phyloP scores from a whole-genome alignment of 1,140 invertebrate genomes.

The Zaprionus inermis region DNA sequence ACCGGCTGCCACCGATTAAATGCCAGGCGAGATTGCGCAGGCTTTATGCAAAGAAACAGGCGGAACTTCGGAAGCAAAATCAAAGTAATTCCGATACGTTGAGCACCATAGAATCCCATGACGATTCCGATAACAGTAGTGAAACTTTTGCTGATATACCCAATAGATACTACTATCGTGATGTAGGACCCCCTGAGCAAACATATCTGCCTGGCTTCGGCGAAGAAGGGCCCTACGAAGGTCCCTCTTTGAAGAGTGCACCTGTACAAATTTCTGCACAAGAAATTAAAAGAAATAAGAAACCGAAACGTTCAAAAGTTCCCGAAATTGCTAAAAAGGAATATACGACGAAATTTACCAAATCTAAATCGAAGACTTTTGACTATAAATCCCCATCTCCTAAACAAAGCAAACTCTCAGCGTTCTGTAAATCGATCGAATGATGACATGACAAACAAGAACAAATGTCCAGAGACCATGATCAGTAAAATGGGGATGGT shows the following conservation, averaged over 20 bases:
- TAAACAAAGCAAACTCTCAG: slow-evolving; percentile 4
- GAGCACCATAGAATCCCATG: not conserved
- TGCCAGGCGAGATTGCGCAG: not conserved
- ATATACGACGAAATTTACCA: not conserved
- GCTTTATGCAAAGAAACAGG: not conserved
- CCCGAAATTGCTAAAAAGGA: not conserved
- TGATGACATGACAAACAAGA: slow-evolving; percentile 13
- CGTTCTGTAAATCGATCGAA: not conserved
- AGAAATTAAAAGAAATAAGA: not conserved
- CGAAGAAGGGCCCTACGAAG: slow-evolving; percentile 56
- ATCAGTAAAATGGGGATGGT: slow-evolving; percentile 24
- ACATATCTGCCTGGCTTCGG: slow-evolving; percentile 42
- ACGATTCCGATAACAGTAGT: slow-evolving; percentile 44
- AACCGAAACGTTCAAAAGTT: not conserved
- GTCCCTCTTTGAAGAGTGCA: not conserved
- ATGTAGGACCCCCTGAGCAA: slow-evolving; percentile 44
- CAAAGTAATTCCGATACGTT: not conserved
- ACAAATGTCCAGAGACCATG: slow-evolving; percentile 37
- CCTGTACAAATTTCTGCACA: not conserved
- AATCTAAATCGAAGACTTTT: not conserved
- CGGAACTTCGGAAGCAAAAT: not conserved
- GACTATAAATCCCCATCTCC: not conserved
- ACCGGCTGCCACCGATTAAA: not conserved
- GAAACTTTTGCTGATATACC: slow-evolving; percentile 60
- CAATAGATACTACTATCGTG: slow-evolving; percentile 61